Percentiles rank a stretch among this genome's conserved stretches.
phyloP scores from a whole-genome alignment of 2,113 vertebrate species.

The Ahaetulla prasina region DNA sequence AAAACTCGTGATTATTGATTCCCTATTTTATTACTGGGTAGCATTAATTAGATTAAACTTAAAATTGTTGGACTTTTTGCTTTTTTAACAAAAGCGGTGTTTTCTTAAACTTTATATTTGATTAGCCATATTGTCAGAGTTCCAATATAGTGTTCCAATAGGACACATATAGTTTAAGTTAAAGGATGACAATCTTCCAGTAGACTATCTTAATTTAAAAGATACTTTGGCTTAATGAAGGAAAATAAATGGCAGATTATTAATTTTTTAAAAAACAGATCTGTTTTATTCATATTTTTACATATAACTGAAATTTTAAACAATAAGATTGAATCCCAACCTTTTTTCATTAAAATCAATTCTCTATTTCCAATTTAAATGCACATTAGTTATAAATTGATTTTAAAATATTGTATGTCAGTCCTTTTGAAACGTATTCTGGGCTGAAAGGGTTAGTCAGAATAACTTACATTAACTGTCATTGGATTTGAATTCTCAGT shows the following conservation, averaged over 20 bases:
- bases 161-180: background rate
- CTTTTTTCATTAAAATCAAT: background rate
- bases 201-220: background rate
- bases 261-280: background rate
- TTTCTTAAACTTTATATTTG: background rate
- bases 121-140: too few relatives aligned
- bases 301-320: background rate
- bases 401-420: background rate
- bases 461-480: background rate
- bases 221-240: background rate
- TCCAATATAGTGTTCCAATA: too few relatives aligned
- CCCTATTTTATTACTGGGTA: slow-evolving; percentile 24
- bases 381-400: background rate
- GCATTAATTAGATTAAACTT: background rate
- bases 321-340: background rate
- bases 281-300: background rate
- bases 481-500: background rate
- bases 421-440: background rate
- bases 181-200: background rate
- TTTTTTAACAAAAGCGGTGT: slow-evolving; percentile 28
- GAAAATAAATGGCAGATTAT: background rate
- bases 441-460: background rate
- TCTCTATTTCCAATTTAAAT: background rate
- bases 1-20: slow-evolving; percentile 24
- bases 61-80: background rate